Evolutionary conservation across 2,797 vertebrate species (phyloP).

Genomic region (Mormyrops attenuatus): DNA sequence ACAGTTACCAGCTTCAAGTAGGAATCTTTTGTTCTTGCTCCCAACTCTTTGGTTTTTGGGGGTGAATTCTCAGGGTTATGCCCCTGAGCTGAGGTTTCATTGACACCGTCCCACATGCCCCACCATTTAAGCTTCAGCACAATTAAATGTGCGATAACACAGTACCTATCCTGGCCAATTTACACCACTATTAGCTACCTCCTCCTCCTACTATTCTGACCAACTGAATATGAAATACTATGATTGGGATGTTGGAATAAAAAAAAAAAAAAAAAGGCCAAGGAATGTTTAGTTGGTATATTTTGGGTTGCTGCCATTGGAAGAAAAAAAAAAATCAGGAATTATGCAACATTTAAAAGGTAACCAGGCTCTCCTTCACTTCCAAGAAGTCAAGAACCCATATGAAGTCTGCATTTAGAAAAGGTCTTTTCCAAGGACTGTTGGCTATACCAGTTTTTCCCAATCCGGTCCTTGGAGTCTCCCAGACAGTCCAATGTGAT

Average conservation of each 20-base stretch:
- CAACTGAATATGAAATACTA: slow-evolving; percentile 7
- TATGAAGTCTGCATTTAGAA: slow-evolving; percentile 10
- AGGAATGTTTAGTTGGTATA: not conserved
- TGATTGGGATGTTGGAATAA: not conserved
- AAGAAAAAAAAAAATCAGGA: not conserved
- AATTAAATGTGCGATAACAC: slow-evolving; percentile 9
- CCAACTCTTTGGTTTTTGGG: not conserved
- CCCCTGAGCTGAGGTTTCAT: not conserved
- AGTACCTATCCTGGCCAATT: not conserved
- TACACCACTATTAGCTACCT: not conserved
- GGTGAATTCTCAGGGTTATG: not conserved
- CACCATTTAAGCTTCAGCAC: not conserved
- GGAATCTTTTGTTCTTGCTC: not conserved
- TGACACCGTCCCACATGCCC: not conserved
- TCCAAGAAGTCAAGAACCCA: not conserved
- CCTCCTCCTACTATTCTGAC: not conserved
- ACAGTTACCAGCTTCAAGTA: slow-evolving; percentile 15
- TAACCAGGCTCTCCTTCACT: not conserved
- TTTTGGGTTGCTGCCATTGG: not conserved
- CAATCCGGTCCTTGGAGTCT: not conserved
- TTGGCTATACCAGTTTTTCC: not conserved
- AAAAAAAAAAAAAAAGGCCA: not conserved
- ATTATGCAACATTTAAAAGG: slow-evolving; percentile 9
- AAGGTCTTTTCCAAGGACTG: slow-evolving; percentile 14
- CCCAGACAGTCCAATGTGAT: not conserved